A percentile compares a stretch with the other conserved stretches of the same genome.
Conservation (phyloP, 1,140 invertebrate species). For the Agrypnia vestita region DNA sequence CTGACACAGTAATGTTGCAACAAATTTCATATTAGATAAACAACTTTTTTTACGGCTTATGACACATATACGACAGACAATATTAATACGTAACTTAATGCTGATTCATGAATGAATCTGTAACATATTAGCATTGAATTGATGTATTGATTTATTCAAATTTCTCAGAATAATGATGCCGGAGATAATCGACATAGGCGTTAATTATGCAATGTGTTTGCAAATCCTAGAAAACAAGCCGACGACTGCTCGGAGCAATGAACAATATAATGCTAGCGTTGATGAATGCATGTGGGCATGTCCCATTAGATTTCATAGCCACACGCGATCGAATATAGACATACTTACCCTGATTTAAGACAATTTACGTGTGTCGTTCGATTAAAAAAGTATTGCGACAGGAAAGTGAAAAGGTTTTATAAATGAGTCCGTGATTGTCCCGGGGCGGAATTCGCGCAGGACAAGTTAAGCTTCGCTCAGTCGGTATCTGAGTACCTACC, state of each 20-base stretch:
- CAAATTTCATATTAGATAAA: too few relatives aligned
- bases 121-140: not conserved
- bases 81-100: not conserved
- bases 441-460: constrained; percentile 6
- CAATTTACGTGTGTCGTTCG: constrained; percentile 1
- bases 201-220: constrained; percentile 4
- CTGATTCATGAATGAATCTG: not conserved
- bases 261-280: too few relatives aligned
- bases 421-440: constrained; percentile 41
- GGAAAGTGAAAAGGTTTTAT: constrained; percentile 49
- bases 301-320: not conserved
- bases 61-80: not conserved
- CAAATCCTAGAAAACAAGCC: not conserved
- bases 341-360: not conserved
- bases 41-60: not conserved
- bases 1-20: too few relatives aligned
- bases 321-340: not conserved
- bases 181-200: constrained; percentile 8
- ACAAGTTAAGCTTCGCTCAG: too few relatives aligned
- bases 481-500: too few relatives aligned
- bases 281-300: too few relatives aligned
- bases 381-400: constrained; percentile 41
- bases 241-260: too few relatives aligned
- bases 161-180: not conserved
- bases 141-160: constrained; percentile 8